Percentiles rank a stretch among this genome's conserved stretches.
Evolutionary conservation across 2,797 vertebrate genomes (phyloP).

Genomic region (Psittacula echo): DNA sequence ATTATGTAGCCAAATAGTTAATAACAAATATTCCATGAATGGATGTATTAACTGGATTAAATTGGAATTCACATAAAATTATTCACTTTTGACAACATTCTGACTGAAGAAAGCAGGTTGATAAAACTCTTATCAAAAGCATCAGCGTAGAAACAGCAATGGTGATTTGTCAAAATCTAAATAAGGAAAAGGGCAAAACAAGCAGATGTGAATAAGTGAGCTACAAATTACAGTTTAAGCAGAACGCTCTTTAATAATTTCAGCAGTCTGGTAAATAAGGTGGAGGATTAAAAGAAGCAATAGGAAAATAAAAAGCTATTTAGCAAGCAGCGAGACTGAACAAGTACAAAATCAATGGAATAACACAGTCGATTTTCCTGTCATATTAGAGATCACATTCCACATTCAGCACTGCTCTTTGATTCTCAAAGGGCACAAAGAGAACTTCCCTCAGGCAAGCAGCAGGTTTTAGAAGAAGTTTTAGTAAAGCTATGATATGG

Average conservation of each 20-base stretch:
- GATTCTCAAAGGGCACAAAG: background rate
- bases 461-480: slow-evolving; percentile 8
- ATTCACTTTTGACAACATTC: background rate
- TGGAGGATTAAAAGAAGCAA: slow-evolving; percentile 37
- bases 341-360: slow-evolving; percentile 13
- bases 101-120: background rate
- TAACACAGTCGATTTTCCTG: slow-evolving; percentile 9
- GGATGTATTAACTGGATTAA: background rate
- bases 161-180: slow-evolving; percentile 5
- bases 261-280: slow-evolving; percentile 25
- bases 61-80: background rate
- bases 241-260: slow-evolving; percentile 48
- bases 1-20: background rate
- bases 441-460: background rate
- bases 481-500: background rate
- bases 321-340: slow-evolving; percentile 3
- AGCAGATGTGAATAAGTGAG: background rate
- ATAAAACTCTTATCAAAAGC: background rate
- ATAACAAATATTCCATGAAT: background rate
- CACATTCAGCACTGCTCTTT: background rate
- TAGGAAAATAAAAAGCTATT: slow-evolving; percentile 47
- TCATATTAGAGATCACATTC: background rate
- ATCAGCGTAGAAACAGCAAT: background rate
- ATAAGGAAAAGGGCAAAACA: slow-evolving; percentile 17
- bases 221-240: slow-evolving; percentile 20